Conservation (phyloP, 2,888 invertebrate species). For the Odontocolon sp. region DNA sequence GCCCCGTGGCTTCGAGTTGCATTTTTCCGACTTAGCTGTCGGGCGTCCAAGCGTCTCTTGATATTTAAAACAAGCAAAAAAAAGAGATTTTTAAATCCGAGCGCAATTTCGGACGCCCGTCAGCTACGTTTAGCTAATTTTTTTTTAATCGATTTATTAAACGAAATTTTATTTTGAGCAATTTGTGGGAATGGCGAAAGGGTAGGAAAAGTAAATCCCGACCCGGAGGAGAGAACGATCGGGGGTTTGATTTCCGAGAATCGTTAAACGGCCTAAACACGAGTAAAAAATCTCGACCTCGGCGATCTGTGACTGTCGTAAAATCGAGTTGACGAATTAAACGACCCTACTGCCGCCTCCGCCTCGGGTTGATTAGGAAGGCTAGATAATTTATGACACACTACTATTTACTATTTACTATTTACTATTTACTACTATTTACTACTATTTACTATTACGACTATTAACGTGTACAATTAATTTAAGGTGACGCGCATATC, state of each 20-base stretch:
- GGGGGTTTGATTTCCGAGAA: no score
- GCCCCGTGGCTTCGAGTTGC: constrained; percentile 16
- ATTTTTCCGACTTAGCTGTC: constrained; percentile 27
- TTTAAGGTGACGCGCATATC: constrained; percentile 42
- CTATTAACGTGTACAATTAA: constrained; percentile 47
- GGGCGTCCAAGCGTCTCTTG: constrained; percentile 1
- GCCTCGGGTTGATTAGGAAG: constrained; percentile 32
- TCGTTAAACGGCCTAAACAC: constrained; percentile 14
- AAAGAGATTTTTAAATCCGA: neutral
- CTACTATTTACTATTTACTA: constrained; percentile 38
- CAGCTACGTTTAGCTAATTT: constrained; percentile 53
- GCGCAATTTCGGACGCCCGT: constrained; percentile 16
- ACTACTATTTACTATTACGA: constrained; percentile 19
- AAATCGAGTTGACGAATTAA: no score
- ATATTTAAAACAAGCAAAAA: neutral
- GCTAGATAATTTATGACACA: constrained; percentile 52
- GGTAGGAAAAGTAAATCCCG: neutral
- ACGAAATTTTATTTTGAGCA: constrained; percentile 7
- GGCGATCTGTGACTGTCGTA: no score
- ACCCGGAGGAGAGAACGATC: neutral
- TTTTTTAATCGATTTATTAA: constrained; percentile 35
- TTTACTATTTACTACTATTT: constrained; percentile 31
- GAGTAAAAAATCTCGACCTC: neutral
- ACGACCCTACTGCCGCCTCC: no score
- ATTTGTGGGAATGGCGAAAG: constrained; percentile 1